Conservation (phyloP, 2,888 invertebrate species). For the Drosophila stalkeri region DNA sequence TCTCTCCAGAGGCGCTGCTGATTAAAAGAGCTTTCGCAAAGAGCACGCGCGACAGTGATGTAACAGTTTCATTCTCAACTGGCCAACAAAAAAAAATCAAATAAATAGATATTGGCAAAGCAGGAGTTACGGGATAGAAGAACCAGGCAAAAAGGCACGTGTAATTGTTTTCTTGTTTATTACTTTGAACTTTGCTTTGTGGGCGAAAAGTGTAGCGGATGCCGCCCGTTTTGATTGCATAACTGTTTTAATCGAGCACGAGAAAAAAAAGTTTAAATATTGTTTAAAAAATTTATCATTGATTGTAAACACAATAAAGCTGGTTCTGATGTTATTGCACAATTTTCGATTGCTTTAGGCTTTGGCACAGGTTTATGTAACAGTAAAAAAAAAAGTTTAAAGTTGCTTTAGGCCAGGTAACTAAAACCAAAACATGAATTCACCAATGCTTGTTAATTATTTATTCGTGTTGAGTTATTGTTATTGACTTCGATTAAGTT, state of each 20-base stretch:
- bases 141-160: constrained; percentile 30
- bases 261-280: constrained; percentile 33
- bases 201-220: not conserved
- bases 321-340: constrained; percentile 13
- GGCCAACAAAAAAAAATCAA: not conserved
- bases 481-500: constrained; percentile 30
- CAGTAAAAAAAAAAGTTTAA: constrained; percentile 33
- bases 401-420: constrained; percentile 6
- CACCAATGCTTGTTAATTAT: constrained; percentile 36
- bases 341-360: constrained; percentile 9
- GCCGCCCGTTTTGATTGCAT: constrained; percentile 59
- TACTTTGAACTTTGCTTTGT: constrained; percentile 28
- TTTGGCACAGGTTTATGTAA: constrained; percentile 61
- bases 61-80: constrained; percentile 46
- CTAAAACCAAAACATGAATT: constrained; percentile 4
- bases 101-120: not conserved
- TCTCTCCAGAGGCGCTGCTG: constrained; percentile 38
- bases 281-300: constrained; percentile 31
- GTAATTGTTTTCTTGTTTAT: constrained; percentile 31
- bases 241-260: constrained; percentile 45
- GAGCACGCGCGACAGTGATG: constrained; percentile 70
- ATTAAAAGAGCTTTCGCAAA: constrained; percentile 49
- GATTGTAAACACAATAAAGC: constrained; percentile 30
- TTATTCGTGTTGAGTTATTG: constrained; percentile 20
- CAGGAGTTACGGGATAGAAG: not conserved